Conservation (phyloP, 1,140 invertebrate genomes). For the Lineus longissimus region DNA sequence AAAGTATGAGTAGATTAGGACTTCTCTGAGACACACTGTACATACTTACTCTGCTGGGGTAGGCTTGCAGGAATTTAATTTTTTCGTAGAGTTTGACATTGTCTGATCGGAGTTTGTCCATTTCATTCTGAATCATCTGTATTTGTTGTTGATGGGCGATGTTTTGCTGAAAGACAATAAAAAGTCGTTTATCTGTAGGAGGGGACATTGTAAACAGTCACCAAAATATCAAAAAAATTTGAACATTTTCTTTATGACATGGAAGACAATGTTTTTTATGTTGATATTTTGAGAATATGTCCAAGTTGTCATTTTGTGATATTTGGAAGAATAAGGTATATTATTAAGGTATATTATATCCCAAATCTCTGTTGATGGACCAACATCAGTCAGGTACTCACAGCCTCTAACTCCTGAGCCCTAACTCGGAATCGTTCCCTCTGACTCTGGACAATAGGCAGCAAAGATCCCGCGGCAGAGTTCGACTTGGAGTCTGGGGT, state of each 20-base stretch:
- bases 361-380: no score
- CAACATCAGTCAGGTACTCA: no score
- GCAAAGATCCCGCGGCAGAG: conserved; percentile 44
- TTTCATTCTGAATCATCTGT: conserved; percentile 55
- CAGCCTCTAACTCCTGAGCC: conserved; percentile 55
- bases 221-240: neutral
- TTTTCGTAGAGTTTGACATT: conserved; percentile 61
- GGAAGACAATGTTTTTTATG: no score
- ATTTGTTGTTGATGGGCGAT: conserved; percentile 53
- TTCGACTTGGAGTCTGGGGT: neutral
- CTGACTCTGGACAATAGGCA: conserved; percentile 55
- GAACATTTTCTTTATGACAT: no score
- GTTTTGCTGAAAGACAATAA: conserved; percentile 36
- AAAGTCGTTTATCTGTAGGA: neutral
- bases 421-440: conserved; percentile 51
- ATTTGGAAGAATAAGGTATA: no score
- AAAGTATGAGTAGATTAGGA: no score
- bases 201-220: neutral
- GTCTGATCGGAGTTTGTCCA: conserved; percentile 57
- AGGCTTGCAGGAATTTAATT: conserved; percentile 59
- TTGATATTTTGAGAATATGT: no score
- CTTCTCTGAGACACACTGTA: no score
- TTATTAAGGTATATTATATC: no score
- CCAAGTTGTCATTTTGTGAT: no score
- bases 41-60: conserved; percentile 45